Base-by-base conservation (phyloP, 2,888 invertebrate genomes). In the Siphonodentalium dalli region DNA sequence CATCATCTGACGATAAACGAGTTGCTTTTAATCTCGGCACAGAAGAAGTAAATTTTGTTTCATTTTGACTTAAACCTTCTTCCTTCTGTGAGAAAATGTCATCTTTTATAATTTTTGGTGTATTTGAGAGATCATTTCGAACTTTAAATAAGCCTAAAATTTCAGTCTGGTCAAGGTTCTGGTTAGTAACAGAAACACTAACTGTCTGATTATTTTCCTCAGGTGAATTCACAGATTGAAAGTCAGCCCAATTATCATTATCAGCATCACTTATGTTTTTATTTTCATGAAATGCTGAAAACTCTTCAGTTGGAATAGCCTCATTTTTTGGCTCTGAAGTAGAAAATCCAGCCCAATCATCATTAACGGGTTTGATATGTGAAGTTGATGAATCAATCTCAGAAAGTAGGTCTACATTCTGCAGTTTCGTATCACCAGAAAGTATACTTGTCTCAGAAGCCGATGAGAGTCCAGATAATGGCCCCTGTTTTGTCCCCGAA, bases 141-240 rank as follows among this genome's bases (percentile, higher is more conserved):
- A 73, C 66, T 45, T 71, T 72, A 48, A 75, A 75, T 15, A 75
- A 48, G 11, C 65, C 66, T 28, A 73, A 40, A 44, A 75, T 72
- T 53, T 73, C 71, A 47, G 45, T 57, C 2, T 66, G 55, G 9
- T 61, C 63, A 28, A 75, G 47, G 44, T 66, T 66, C 24, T 64
- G 58, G 35, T 72, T 72, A 49, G 68, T 71, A 18, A 75, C 60
- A 9, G 63, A 63, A n/a, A 70, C 58, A n/a, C 63, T 39, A 42
- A 23, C 37, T 4, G 26, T n/a, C n/a, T n/a, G n/a, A n/a, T n/a
- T n/a, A n/a, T n/a, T n/a, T n/a, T n/a, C n/a, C n/a, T n/a, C n/a
- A n/a, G n/a, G n/a, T n/a, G n/a, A n/a, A n/a, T n/a, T n/a, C n/a
- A n/a, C n/a, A n/a, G n/a, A 61, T 20, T 62, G 52, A 44, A 63